phyloP scores from a whole-genome alignment of 92 coral and sea anemone species.

The Chrysogorgia sp. region DNA sequence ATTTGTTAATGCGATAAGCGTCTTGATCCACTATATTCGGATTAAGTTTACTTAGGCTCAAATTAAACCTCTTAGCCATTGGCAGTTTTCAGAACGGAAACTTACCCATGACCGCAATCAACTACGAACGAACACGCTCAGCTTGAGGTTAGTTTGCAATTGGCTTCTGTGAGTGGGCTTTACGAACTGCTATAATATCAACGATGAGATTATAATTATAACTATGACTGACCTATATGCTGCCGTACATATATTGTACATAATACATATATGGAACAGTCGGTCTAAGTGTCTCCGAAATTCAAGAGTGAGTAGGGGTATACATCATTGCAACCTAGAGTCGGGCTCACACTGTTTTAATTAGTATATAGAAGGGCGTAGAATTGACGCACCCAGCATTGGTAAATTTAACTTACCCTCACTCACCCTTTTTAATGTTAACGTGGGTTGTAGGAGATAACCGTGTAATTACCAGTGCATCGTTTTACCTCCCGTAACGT shows the following conservation, averaged over 20 bases:
- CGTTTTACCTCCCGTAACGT: slow-evolving; percentile 40
- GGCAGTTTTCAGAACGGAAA: background rate
- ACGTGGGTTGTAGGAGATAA: background rate
- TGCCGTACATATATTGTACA: background rate
- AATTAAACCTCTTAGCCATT: background rate
- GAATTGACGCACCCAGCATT: background rate
- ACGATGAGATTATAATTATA: background rate
- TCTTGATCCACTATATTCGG: background rate
- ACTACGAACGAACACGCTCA: background rate
- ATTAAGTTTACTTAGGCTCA: background rate
- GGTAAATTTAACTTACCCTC: background rate
- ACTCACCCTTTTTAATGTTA: background rate
- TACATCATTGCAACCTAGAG: too few relatives aligned
- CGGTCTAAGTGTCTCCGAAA: too few relatives aligned
- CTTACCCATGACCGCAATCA: background rate
- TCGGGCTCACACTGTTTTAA: too few relatives aligned
- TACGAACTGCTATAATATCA: background rate
- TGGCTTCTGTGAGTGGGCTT: background rate
- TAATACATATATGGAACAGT: too few relatives aligned
- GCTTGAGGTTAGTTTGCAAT: background rate
- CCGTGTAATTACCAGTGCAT: background rate
- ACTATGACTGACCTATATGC: background rate
- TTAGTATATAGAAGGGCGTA: background rate
- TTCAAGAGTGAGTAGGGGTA: too few relatives aligned
- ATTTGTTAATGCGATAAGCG: background rate